Conservation (phyloP, 2,888 invertebrate species). For the Odontocerum albicorne region DNA sequence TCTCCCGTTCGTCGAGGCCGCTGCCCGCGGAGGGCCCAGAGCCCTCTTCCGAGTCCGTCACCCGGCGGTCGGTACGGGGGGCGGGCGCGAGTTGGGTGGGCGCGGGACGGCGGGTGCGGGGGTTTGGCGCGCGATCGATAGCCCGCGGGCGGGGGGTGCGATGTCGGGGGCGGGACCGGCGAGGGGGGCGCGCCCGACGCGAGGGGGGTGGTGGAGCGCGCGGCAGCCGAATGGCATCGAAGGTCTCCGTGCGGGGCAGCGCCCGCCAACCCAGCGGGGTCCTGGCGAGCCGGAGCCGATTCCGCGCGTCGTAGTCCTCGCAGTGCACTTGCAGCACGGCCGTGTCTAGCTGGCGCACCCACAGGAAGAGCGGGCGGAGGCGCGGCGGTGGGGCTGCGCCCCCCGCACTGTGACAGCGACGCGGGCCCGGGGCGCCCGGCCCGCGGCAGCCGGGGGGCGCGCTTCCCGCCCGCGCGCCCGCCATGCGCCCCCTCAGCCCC, state of each 20-base stretch:
- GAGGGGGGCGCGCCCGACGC: conserved; percentile 25
- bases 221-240: conserved; percentile 52
- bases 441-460: conserved; percentile 44
- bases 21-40: conserved; percentile 3
- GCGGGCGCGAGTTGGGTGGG: conserved; percentile 2
- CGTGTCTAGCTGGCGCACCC: conserved; percentile 80
- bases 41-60: conserved; percentile 12
- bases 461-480: conserved; percentile 40
- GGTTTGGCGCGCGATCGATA: conserved; percentile 5
- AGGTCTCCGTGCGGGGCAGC: conserved; percentile 74
- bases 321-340: conserved; percentile 82
- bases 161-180: conserved; percentile 34
- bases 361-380: conserved; percentile 82
- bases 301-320: conserved; percentile 85
- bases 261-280: conserved; percentile 82
- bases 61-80: conserved; percentile 3
- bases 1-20: conserved; percentile 36
- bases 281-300: conserved; percentile 81
- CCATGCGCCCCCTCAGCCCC: conserved; percentile 37
- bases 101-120: conserved; percentile 38
- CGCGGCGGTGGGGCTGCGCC: conserved; percentile 56
- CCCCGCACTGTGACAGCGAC: conserved; percentile 47
- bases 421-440: conserved; percentile 41
- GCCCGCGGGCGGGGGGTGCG: conserved; percentile 25
- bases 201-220: conserved; percentile 39